Evolutionary conservation across 2,797 vertebrate species (phyloP), one percentile per base, ranked within the genome.

Genomic region (Parambassis ranga): DNA sequence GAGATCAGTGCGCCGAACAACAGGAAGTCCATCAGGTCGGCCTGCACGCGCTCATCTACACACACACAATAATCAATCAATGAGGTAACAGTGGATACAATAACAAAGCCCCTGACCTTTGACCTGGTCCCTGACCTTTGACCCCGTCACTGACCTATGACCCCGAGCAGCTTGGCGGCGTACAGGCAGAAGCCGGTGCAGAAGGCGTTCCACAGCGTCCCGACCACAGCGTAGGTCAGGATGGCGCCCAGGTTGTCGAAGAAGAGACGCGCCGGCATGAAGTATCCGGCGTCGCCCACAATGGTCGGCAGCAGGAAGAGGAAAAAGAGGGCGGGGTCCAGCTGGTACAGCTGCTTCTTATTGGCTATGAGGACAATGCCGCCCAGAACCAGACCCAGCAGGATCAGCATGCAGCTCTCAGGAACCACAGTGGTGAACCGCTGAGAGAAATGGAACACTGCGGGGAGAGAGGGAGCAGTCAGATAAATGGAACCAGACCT

Each of bases 181-280:
- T 95, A 97, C 31, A 98, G 94, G 1, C 94, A 94, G 36, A 94
- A 84, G 0, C 96, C 96, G 0, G 95, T 97, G 68, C 95, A 92
- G 71, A 98, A 98, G 69, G 95, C 93, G 66, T 98, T 98, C 96
- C 96, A 98, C 80, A 98, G 93, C 0, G 96, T 98, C 30, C 96
- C 96, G 53, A 96, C 93, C 81, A 96, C 96, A 0, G 96, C 96
- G 0, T 97, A 98, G 73, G 92, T 93, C 81, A 97, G 90, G 88
- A 98, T 98, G 87, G 96, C 93, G 0, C 96, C 96, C 2, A 98
- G 89, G 87, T 98, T 98, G 89, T 98, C 94, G 0, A 98, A 98
- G 88, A 98, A 97, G 23, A 97, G 93, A 0, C 96, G 88, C 19
- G 95, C 94, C 3, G 96, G 96, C 96, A 98, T 97, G 87, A 98